Evolutionary conservation across 2,797 vertebrate genomes (phyloP), one percentile per base, ranked within the genome.

Genomic region (Sebastiscus tertius): DNA sequence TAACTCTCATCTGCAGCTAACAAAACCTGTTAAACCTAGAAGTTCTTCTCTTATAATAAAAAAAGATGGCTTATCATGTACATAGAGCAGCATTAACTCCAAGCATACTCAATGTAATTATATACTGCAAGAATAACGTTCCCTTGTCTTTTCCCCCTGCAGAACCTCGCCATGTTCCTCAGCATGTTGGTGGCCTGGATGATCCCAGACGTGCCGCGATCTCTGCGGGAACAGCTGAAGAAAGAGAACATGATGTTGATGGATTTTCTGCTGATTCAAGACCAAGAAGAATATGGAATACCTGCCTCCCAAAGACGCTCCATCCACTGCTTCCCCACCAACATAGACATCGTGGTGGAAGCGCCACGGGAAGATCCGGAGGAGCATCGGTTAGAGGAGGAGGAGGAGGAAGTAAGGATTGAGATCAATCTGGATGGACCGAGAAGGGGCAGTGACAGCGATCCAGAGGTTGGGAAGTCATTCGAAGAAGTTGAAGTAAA

Each of bases 131-230:
- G 10, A 33, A 36, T 66, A 58, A 14, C 2, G 2, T 11, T 49
- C 24, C 13, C 8, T 27, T 80, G 3, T 77, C 6, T 72, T 58
- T 54, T 77, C 75, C 52, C 65, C 78, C 84, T 87, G 6, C 90
- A 99, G 99, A 99, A 99, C 83, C 88, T 99, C 27, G 99, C 99
- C 80, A 99, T 99, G 99, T 97, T 99, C 91, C 95, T 99, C 82
- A 99, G 98, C 14, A 96, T 98, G 92, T 92, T 99, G 8, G 97
- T 99, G 66, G 98, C 98, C 78, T 99, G 98, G 99, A 93, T 99
- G 95, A 98, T 99, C 87, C 97, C 98, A 2, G 97, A 99, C 24
- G 97, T 99, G 39, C 98, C 99, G 4, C 97, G 97, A 1, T 98
- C 97, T 74, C 96, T 99, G 87, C 97, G 97, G 1, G 97, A 99